Percentiles rank a stretch among this genome's conserved stretches.
Conservation (phyloP, 2,113 vertebrate genomes). For the Geococcyx californianus region DNA sequence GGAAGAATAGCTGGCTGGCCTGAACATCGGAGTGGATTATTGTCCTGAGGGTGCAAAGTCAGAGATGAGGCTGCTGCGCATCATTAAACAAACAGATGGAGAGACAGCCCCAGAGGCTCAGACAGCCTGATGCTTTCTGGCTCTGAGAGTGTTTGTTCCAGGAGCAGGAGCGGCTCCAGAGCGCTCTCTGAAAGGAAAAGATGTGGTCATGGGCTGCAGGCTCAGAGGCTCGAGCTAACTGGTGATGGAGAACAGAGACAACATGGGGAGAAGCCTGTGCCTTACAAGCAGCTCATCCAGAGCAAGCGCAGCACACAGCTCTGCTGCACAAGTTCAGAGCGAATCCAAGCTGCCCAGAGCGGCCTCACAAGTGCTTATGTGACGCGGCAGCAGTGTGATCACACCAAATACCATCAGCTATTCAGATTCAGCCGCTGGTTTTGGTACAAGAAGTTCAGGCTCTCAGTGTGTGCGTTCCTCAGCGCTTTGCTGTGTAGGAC, state of each 20-base stretch:
- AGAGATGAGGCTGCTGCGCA: conserved; percentile 15
- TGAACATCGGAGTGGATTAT: conserved; percentile 29
- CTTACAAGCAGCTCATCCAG: neutral
- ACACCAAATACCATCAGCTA: neutral
- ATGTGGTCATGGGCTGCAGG: neutral
- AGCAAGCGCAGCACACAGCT: neutral
- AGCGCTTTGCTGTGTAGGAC: neutral
- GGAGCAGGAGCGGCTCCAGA: conserved; percentile 18
- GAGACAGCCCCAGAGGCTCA: conserved; percentile 37
- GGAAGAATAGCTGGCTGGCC: conserved; percentile 11
- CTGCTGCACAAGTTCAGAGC: neutral
- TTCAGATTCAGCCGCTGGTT: neutral
- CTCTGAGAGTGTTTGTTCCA: neutral
- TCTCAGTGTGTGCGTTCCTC: neutral
- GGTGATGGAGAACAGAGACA: neutral
- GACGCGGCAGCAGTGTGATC: neutral
- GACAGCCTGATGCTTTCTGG: neutral
- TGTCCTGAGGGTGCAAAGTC: conserved; percentile 27
- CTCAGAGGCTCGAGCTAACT: neutral
- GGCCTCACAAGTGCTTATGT: neutral
- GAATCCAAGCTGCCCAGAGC: neutral
- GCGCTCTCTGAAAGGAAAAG: neutral
- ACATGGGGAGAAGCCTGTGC: neutral
- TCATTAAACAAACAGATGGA: conserved; percentile 63
- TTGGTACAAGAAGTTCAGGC: neutral